Base-by-base conservation (phyloP, 2,797 vertebrate species). In the Chaenodraco wilsoni region DNA sequence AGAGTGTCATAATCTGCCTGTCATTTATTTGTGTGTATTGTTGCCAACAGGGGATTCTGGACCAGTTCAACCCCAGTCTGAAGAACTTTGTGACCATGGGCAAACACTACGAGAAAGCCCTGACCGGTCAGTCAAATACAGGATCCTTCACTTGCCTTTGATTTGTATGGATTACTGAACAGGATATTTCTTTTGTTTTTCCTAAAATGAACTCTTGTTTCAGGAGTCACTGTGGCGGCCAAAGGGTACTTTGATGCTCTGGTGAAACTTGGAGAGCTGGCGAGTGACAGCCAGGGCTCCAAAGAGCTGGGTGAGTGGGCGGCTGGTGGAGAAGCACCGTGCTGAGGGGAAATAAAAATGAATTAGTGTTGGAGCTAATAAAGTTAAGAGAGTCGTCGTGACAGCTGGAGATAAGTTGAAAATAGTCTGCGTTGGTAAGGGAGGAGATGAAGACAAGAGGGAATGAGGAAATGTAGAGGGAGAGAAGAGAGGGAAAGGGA, bases 21-120 rank as follows among this genome's bases (percentile, higher is more conserved):
- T 68, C 3, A 14, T 19, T 37, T 49, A 15, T 41, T 31, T 67
- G n/a, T 78, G 19, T 77, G 37, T 73, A 13, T 81, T 11, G 2
- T 52, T 49, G 49, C 65, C 68, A 67, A 75, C 79, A 96, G 95
- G 95, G 94, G n/a, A 95, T 96, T 77, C 85, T 96, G 90, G 95
- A 96, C 79, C 95, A 96, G 81, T 96, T 96, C 82, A 96, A 96
- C 82, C 95, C 96, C 88, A 96, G 95, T 89, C 87, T 96, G 84
- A 96, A 95, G 91, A 96, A 96, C 87, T 96, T 96, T 93, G 95
- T 96, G 75, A 88, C 92, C n/a, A 95, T 95, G 95, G 95, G 95
- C 50, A 95, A 95, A 85, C 92, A 95, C 79, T 95, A 95, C 50
- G 95, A 95, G 83, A 95, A 94, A 80, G 95, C 95, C 27, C 86